phyloP scores from a whole-genome alignment of 2,888 invertebrate genomes.

The Alviniconcha strummeri region DNA sequence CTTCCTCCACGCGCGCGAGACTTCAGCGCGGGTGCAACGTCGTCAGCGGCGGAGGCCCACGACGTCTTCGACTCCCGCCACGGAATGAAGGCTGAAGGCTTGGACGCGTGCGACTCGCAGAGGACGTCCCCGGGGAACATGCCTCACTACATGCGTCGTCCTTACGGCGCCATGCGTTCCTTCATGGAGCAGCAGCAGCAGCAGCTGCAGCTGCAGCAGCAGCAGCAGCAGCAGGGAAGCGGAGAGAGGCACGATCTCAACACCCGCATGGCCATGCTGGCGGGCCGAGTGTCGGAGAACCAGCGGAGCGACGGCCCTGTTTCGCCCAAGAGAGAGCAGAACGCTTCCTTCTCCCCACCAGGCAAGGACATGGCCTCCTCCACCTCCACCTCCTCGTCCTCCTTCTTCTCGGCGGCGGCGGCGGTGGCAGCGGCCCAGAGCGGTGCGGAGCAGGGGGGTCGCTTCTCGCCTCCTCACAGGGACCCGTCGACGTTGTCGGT shows the following conservation, averaged over 20 bases:
- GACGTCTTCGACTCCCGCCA: constrained; percentile 14
- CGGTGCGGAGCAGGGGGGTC: neutral
- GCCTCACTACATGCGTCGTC: neutral
- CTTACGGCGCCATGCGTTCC: neutral
- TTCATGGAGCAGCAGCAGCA: neutral
- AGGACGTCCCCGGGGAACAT: constrained; percentile 2
- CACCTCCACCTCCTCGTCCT: neutral
- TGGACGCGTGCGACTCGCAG: neutral
- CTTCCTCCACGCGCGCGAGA: no score
- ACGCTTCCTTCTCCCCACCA: neutral
- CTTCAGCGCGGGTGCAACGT: no score
- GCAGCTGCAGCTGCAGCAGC: neutral
- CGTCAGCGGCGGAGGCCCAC: neutral
- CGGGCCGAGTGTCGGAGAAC: neutral
- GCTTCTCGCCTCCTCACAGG: constrained; percentile 33
- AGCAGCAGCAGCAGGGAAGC: neutral
- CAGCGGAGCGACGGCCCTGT: constrained; percentile 1
- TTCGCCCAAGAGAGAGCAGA: constrained; percentile 6
- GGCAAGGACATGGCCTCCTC: constrained; percentile 20
- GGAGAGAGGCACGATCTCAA: neutral
- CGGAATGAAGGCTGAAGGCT: neutral
- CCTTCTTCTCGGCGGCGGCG: neutral
- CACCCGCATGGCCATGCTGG: neutral
- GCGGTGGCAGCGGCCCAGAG: no score
- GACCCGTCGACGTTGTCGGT: constrained; percentile 32